A percentile compares a stretch with the other conserved stretches of the same genome.
phyloP scores from a whole-genome alignment of 1,140 invertebrate species.

The Venturia canescens region DNA sequence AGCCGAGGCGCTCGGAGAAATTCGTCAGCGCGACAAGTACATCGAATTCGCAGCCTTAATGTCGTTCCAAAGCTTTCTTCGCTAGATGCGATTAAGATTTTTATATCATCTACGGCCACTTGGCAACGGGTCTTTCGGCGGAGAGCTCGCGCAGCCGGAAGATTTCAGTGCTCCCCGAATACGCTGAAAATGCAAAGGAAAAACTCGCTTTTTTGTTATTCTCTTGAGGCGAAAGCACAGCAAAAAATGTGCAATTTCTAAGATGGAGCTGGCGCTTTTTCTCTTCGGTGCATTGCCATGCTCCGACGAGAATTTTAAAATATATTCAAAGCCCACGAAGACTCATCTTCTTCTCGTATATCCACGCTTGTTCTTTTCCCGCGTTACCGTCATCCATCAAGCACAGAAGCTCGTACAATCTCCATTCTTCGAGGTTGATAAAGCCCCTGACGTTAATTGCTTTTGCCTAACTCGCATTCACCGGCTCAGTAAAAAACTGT shows the following conservation, averaged over 20 bases:
- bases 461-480: background rate
- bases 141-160: no score
- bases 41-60: background rate
- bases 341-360: no score
- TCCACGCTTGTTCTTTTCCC: background rate
- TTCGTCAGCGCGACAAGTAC: background rate
- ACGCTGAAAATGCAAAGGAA: no score
- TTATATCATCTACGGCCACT: no score
- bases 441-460: constrained; percentile 7
- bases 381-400: background rate
- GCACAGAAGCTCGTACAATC: background rate
- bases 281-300: background rate
- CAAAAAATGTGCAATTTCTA: no score
- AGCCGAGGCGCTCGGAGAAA: background rate
- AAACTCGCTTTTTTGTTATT: no score
- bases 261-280: background rate
- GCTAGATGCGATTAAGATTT: no score
- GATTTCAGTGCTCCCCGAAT: no score
- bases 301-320: background rate
- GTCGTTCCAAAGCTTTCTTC: no score
- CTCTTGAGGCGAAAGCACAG: no score
- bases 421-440: background rate
- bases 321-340: background rate
- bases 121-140: no score
- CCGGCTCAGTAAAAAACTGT: background rate